Evolutionary conservation across 1,140 invertebrate species (phyloP).

Genomic region (Pogonomyrmex californicus): DNA sequence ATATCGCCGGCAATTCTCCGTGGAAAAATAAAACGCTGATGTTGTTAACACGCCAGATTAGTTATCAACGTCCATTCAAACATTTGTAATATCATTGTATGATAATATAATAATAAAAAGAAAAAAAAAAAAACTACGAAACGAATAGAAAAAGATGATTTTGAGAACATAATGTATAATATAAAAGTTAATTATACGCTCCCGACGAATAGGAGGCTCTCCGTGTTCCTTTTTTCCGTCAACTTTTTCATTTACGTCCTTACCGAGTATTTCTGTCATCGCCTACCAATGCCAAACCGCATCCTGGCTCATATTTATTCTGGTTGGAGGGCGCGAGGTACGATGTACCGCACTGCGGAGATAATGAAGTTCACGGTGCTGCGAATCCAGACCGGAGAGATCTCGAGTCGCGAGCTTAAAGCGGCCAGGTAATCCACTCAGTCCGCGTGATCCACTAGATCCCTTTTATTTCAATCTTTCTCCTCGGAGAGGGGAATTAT

Average conservation of each 20-base stretch:
- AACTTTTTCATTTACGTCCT: constrained; percentile 10
- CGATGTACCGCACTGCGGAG: constrained; percentile 8
- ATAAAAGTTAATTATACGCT: constrained; percentile 6
- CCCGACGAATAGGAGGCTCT: neutral
- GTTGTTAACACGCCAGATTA: neutral
- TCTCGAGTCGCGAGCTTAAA: constrained; percentile 21
- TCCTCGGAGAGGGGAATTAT: neutral
- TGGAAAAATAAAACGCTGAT: neutral
- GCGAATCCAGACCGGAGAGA: neutral
- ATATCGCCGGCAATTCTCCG: neutral
- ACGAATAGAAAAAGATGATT: neutral
- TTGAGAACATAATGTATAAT: neutral
- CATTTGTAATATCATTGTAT: neutral
- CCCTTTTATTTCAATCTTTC: constrained; percentile 12
- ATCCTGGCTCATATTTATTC: constrained; percentile 30
- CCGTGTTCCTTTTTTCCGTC: neutral
- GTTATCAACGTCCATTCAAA: neutral
- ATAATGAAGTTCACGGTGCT: constrained; percentile 34
- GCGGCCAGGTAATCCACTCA: neutral
- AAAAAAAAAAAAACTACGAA: neutral
- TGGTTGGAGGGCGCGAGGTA: neutral
- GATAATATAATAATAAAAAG: neutral
- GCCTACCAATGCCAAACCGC: neutral
- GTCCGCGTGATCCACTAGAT: constrained; percentile 2
- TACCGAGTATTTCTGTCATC: neutral